Conservation (phyloP, 2,888 invertebrate genomes). For the Arrhopalites spinosus region DNA sequence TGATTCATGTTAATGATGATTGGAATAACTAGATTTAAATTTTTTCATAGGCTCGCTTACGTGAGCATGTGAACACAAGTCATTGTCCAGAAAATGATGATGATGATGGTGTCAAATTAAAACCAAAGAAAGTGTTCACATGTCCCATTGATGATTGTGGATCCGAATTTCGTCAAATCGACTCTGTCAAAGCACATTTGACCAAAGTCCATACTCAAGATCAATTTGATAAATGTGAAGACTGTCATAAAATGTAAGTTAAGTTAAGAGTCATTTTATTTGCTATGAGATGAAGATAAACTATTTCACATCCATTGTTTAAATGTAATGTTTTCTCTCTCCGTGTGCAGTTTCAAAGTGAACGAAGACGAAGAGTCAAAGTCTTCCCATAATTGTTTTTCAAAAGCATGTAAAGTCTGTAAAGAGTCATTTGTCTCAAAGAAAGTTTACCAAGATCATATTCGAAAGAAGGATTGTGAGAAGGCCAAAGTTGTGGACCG, state of each 20-base stretch:
- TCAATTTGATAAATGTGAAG: constrained; percentile 1
- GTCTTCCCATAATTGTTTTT: not conserved
- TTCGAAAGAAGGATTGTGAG: not conserved
- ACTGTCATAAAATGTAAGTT: constrained; percentile 10
- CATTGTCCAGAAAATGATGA: not conserved
- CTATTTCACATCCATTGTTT: not conserved
- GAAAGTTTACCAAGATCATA: not conserved
- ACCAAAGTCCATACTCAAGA: not conserved
- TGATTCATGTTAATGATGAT: not conserved
- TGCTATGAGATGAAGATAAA: not conserved
- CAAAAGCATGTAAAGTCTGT: not conserved
- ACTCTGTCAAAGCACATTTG: not conserved
- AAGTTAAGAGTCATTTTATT: not conserved
- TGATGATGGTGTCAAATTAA: not conserved
- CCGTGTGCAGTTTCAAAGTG: not conserved
- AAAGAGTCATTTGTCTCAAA: not conserved
- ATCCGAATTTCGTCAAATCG: not conserved
- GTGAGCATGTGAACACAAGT: not conserved
- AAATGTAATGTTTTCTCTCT: not conserved
- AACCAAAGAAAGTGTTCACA: not conserved
- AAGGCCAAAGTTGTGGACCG: not conserved
- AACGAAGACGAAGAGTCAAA: not conserved
- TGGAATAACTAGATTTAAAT: not conserved
- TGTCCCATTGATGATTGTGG: not conserved
- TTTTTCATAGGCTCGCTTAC: not conserved